Conservation (phyloP, 1,140 invertebrate genomes). For the Dolichoris vasculosae region DNA sequence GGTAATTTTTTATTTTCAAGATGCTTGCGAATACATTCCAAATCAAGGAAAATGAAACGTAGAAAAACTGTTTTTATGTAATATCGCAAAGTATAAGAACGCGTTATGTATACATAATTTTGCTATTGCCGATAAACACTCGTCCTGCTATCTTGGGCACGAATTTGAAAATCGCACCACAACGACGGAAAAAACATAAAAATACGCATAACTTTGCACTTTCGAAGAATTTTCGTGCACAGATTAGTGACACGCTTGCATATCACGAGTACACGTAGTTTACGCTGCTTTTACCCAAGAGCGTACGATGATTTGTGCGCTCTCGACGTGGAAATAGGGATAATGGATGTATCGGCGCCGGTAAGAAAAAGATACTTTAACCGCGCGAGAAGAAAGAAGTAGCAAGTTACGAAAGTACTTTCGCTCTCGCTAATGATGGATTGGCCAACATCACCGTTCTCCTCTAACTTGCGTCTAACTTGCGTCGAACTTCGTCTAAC, state of each 20-base stretch:
- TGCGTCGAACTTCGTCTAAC: too few species aligned
- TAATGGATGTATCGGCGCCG: background rate
- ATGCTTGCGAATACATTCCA: background rate
- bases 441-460: background rate
- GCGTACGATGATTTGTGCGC: background rate
- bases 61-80: background rate
- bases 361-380: background rate
- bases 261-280: background rate
- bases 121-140: background rate
- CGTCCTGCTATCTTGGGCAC: constrained; percentile 4
- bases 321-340: background rate
- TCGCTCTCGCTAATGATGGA: background rate
- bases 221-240: constrained; percentile 21
- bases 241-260: background rate
- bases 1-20: too few species aligned
- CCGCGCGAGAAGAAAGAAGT: constrained; percentile 27
- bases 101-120: background rate
- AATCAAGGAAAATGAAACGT: background rate
- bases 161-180: constrained; percentile 8
- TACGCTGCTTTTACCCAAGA: background rate
- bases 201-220: constrained; percentile 5
- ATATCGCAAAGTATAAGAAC: background rate
- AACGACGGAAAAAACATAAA: background rate
- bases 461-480: background rate
- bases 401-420: background rate